Evolutionary conservation across 2,113 vertebrate genomes (phyloP), one percentile per base, ranked within the genome.

Genomic region (Onychostruthus taczanowskii): DNA sequence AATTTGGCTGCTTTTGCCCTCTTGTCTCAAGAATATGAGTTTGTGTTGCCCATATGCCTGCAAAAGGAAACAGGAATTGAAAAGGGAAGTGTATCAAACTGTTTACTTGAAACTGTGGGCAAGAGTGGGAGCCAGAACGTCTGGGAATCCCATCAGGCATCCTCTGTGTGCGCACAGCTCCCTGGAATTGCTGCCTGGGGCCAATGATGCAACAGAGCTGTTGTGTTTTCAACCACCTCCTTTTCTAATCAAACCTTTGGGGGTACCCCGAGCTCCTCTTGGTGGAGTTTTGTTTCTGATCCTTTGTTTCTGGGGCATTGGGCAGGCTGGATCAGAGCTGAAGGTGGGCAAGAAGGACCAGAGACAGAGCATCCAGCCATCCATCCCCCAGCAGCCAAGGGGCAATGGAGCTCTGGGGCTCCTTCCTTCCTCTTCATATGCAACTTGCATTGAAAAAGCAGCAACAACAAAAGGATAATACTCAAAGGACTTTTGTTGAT

Each of bases 31-130:
- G 91, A 96, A 87, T 78, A 66, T n/a, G 70, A 82, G 47, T 79
- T 90, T 1, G 0, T 85, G 84, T 84, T 90, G 73, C 79, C 84
- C 74, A 17, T 23, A 41, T 68, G 72, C 41, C 62, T 89, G 76
- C 19, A 68, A 93, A 84, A 55, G 72, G 58, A 97, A 97, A 94
- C 87, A 93, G 94, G 94, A 97, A 95, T 83, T 75, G 59, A 69
- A 69, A 92, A 82, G 66, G 87, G 92, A 96, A 94, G 61, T 84
- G 63, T 85, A 86, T 81, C 84, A 84, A 92, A 72, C 41, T 90
- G 91, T 94, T 96, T 95, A 95, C 69, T 83, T 58, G 70, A 91
- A 85, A 67, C 22, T 41, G 13, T 41, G 78, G 70, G 49, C 87
- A 94, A 83, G 64, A 93, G 73, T 43, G 49, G 55, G 77, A 95